Evolutionary conservation across 2,113 vertebrate species (phyloP), one percentile per base, ranked within the genome.

Genomic region (Trogon surrucura): DNA sequence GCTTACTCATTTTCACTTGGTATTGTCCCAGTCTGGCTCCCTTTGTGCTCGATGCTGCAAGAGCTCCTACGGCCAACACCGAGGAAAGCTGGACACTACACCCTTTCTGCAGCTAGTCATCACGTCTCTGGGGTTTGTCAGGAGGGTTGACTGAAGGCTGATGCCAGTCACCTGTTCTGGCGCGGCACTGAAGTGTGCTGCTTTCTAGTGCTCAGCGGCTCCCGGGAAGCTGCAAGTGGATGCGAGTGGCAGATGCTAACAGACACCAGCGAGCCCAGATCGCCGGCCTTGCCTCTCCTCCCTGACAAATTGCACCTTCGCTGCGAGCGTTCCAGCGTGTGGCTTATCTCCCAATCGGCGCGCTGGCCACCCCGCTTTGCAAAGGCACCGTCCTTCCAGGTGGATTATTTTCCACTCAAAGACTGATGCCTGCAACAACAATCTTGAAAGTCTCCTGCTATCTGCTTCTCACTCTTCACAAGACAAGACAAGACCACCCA

Each of bases 401-500:
- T 98, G 97, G 96, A 91, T 97, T 96, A 80, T 82, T 97, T 97
- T 96, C 86, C 96, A 96, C 97, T 97, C 96, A 90, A 91, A 97
- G 97, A 87, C 93, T 41, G 82, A 92, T 77, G 95, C 97, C 97
- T 95, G 93, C 93, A 93, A 95, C 85, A 93, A 95, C 73, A 94
- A 93, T 96, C 96, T 96, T 97, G 96, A 97, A 98, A 97, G 93
- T 77, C 91, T 98, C 93, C 82, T 80, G 93, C 95, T 97, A 97
- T 98, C 98, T 97, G 96, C 95, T 97, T 97, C 91, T 95, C 96
- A 89, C 95, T 97, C 89, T 94, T 96, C 94, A 89, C 93, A 75
- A 97, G 97, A 97, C 92, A 93, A 97, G 97, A 97, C 96, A 93
- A 97, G 98, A 98, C 97, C 98, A 98, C 98, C 98, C 98, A 98